A percentile compares a stretch with the other conserved stretches of the same genome.
phyloP scores from a whole-genome alignment of 2,797 vertebrate genomes.

The Apodemus agrarius region DNA sequence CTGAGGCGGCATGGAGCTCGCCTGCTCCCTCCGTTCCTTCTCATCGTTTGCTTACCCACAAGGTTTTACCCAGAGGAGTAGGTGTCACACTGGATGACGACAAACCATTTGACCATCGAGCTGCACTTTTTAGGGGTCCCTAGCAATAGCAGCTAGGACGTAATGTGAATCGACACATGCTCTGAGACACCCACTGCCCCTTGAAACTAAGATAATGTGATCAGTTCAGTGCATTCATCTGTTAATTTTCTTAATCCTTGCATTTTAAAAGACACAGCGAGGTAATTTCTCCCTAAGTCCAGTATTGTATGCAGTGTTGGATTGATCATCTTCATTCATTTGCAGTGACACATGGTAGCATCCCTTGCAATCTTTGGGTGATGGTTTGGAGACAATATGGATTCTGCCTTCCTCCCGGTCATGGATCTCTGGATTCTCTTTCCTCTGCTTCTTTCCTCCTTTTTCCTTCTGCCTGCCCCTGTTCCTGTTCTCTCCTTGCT shows the following conservation, averaged over 20 bases:
- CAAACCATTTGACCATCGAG: background rate
- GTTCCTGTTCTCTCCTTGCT: background rate
- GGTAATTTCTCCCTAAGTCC: background rate
- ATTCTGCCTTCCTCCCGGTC: background rate
- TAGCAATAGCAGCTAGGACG: background rate
- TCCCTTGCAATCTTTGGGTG: background rate
- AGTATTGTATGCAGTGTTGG: background rate
- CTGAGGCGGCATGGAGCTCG: accelerated
- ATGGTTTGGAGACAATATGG: background rate
- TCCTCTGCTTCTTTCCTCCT: background rate
- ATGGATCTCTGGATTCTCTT: background rate
- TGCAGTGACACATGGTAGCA: background rate
- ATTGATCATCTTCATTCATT: background rate
- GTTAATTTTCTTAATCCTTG: background rate
- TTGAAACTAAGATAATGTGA: background rate
- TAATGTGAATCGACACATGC: background rate
- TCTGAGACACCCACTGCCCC: background rate
- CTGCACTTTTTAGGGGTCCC: background rate
- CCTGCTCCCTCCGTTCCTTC: background rate
- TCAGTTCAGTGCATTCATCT: background rate
- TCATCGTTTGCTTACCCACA: background rate
- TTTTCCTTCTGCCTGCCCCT: too few species aligned
- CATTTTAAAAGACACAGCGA: background rate
- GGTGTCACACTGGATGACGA: background rate
- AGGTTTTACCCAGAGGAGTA: background rate